A percentile compares a stretch with the other conserved stretches of the same genome.
Conservation (phyloP, 2,113 vertebrate genomes). For the Hyla sarda region DNA sequence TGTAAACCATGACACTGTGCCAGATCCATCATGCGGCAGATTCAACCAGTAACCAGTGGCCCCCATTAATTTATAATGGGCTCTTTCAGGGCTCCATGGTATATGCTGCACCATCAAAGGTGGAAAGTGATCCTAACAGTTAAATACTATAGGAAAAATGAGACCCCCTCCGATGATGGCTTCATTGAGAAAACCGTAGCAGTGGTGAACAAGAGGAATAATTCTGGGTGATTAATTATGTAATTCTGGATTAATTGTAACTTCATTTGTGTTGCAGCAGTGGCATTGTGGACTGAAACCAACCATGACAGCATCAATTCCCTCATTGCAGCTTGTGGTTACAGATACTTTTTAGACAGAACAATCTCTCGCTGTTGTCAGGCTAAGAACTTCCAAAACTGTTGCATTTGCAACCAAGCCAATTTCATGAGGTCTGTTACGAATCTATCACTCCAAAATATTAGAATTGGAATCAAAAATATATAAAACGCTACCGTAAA, state of each 20-base stretch:
- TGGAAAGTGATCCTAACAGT: not conserved
- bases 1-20: too few relatives aligned
- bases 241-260: constrained; percentile 71
- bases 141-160: not conserved
- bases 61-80: too few relatives aligned
- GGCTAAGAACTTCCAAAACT: constrained; percentile 28
- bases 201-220: constrained; percentile 33
- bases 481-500: too few relatives aligned
- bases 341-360: constrained; percentile 63
- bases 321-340: constrained; percentile 70
- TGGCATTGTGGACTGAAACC: constrained; percentile 65
- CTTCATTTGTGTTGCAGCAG: constrained; percentile 61
- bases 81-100: too few relatives aligned
- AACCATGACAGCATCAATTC: constrained; percentile 69
- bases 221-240: constrained; percentile 52
- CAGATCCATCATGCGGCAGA: too few relatives aligned
- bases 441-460: not conserved
- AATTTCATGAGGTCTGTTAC: not conserved
- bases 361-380: constrained; percentile 61
- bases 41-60: too few relatives aligned
- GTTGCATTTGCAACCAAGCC: constrained; percentile 4
- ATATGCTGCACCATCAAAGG: too few relatives aligned
- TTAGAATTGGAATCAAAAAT: not conserved
- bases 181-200: not conserved
- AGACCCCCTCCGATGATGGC: not conserved